These are phyloP conservation scores for Capreolus pygargus DNA, from an alignment of 2,113 vertebrate genomes.

Conservation along the genomic window DNA sequence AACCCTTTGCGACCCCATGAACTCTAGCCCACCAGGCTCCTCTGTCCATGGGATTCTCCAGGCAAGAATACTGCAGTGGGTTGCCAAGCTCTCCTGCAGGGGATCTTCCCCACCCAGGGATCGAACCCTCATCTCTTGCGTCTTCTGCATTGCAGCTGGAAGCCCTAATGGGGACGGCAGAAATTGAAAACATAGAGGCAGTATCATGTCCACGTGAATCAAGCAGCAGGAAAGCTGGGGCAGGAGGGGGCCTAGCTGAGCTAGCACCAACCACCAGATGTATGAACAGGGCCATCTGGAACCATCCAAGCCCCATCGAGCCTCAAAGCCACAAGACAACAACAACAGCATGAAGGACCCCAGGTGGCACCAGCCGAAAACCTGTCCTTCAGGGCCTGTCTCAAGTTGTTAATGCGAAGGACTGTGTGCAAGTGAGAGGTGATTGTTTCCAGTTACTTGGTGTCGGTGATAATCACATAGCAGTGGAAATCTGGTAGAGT, in stretches of 20 bases:
- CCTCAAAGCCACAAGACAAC: background rate
- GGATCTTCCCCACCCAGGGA: background rate
- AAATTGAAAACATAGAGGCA: too few relatives aligned
- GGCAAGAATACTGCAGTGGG: background rate
- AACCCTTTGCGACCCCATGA: background rate
- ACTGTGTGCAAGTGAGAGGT: background rate
- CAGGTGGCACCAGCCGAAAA: background rate
- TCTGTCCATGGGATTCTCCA: background rate
- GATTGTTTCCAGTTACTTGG: background rate
- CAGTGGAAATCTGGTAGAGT: background rate
- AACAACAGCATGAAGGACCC: background rate
- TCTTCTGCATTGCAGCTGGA: background rate
- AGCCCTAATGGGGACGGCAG: fast-evolving
- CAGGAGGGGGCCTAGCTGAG: background rate
- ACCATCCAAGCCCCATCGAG: background rate
- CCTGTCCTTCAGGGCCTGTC: background rate
- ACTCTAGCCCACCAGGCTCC: background rate
- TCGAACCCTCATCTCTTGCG: background rate
- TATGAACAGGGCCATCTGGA: fast-evolving
- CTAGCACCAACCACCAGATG: background rate
- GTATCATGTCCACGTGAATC: fast-evolving
- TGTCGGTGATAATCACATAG: background rate
- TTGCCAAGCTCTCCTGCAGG: background rate
- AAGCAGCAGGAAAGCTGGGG: background rate
- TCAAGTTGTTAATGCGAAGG: background rate